Conservation (phyloP, 2,888 invertebrate species). For the Lepidonotus clava region DNA sequence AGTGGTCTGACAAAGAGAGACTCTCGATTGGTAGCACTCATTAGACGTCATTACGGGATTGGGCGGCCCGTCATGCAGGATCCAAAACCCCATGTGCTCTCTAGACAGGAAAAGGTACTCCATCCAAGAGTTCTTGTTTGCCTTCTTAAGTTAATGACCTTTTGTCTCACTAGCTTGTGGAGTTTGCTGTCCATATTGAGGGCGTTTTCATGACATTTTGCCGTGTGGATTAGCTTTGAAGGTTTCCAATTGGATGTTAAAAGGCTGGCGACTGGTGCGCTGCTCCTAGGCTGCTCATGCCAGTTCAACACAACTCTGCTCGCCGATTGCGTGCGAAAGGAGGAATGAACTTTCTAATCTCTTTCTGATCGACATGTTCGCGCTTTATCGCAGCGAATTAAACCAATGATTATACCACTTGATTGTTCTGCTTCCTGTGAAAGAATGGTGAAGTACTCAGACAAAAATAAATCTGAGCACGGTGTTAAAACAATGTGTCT, state of each 20-base stretch:
- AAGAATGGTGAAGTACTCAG: no score
- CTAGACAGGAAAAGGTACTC: conserved; percentile 24
- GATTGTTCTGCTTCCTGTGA: no score
- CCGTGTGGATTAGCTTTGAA: not conserved
- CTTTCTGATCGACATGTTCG: not conserved
- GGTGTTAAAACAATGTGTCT: no score
- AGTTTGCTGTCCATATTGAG: conserved; percentile 19
- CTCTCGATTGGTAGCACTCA: no score
- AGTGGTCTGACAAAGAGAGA: no score
- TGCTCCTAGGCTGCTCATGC: conserved; percentile 20
- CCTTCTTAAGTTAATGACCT: conserved; percentile 29
- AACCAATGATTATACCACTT: conserved; percentile 39
- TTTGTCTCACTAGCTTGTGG: conserved; percentile 14
- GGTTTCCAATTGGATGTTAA: not conserved
- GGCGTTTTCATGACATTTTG: conserved; percentile 19
- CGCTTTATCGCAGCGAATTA: not conserved
- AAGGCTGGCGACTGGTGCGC: not conserved
- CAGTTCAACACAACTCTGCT: not conserved
- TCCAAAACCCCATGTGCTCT: no score
- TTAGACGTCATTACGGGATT: no score
- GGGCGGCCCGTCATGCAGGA: no score
- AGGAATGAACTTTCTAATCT: conserved; percentile 17
- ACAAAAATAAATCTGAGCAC: no score
- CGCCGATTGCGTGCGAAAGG: conserved; percentile 13
- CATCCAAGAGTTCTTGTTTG: conserved; percentile 23